Conservation (phyloP, 2,797 vertebrate species). For the Cygnus olor region DNA sequence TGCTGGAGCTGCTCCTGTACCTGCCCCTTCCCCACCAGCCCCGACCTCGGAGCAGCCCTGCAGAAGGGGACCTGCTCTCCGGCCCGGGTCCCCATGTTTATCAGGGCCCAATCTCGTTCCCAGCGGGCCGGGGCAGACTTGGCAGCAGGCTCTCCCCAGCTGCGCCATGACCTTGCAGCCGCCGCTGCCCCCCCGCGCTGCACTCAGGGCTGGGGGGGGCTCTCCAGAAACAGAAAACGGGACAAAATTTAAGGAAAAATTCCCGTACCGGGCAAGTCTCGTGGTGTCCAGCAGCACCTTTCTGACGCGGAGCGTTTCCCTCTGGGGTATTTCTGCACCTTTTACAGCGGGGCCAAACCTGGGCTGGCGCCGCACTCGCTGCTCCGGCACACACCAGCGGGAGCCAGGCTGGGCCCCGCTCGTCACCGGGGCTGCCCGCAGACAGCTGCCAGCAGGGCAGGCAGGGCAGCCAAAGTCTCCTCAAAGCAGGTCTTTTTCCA, state of each 20-base stretch:
- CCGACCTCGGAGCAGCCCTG: not conserved
- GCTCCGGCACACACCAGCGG: too few relatives aligned
- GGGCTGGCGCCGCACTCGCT: too few relatives aligned
- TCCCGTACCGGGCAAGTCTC: too few relatives aligned
- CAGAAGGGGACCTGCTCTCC: not conserved
- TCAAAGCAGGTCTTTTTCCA: not conserved
- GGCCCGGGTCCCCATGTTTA: not conserved
- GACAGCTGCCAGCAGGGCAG: too few relatives aligned
- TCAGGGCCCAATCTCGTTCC: not conserved
- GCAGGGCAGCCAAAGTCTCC: not conserved
- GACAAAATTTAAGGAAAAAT: not conserved
- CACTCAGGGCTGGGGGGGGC: not conserved
- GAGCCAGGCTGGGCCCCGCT: too few relatives aligned
- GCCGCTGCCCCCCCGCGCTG: not conserved
- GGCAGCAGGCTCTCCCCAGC: constrained; percentile 57
- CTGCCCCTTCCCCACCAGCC: not conserved
- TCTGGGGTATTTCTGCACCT: too few relatives aligned
- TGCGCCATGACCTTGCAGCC: constrained; percentile 45
- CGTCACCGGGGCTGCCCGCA: too few relatives aligned
- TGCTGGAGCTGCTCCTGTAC: not conserved
- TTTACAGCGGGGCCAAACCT: too few relatives aligned
- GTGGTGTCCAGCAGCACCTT: too few relatives aligned
- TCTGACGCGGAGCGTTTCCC: too few relatives aligned
- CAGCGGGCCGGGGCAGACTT: not conserved
- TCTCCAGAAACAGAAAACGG: not conserved